phyloP scores from a whole-genome alignment of 1,140 invertebrate species.

The Dendroctonus valens region DNA sequence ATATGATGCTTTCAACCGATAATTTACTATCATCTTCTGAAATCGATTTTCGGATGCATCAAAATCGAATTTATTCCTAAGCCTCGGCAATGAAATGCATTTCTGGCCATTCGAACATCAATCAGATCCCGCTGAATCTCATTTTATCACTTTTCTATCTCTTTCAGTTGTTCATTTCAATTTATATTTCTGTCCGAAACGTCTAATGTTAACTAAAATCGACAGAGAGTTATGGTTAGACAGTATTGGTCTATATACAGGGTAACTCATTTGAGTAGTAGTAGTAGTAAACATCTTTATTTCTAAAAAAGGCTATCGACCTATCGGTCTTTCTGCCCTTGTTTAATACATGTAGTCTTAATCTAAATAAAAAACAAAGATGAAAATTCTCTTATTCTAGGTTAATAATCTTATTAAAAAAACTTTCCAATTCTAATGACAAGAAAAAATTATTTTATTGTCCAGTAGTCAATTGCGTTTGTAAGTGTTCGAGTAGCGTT shows the following conservation, averaged over 20 bases:
- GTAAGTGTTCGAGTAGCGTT: no score
- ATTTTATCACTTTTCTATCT: constrained; percentile 10
- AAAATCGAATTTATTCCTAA: constrained; percentile 22
- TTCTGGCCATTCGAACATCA: constrained; percentile 19
- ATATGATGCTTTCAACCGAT: neutral
- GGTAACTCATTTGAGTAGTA: neutral
- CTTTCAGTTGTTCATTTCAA: constrained; percentile 22
- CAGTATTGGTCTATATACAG: neutral
- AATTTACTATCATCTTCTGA: constrained; percentile 7
- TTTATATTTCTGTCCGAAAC: constrained; percentile 23
- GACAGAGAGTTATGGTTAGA: neutral
- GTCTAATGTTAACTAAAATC: constrained; percentile 16
- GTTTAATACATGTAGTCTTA: no score
- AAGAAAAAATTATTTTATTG: no score
- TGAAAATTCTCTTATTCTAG: no score
- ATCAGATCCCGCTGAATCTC: constrained; percentile 9
- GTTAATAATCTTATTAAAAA: no score
- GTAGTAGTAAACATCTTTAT: no score
- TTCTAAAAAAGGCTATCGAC: no score
- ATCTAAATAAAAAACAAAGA: no score
- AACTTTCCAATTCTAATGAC: no score
- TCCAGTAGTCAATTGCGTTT: no score
- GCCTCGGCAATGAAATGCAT: constrained; percentile 21
- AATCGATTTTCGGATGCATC: constrained; percentile 16
- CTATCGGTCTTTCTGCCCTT: no score